A percentile compares a stretch with the other conserved stretches of the same genome.
These are phyloP conservation scores for Drosophila nigrodunni DNA, from an alignment of 1,140 invertebrate genomes.

Conservation along the genomic window DNA sequence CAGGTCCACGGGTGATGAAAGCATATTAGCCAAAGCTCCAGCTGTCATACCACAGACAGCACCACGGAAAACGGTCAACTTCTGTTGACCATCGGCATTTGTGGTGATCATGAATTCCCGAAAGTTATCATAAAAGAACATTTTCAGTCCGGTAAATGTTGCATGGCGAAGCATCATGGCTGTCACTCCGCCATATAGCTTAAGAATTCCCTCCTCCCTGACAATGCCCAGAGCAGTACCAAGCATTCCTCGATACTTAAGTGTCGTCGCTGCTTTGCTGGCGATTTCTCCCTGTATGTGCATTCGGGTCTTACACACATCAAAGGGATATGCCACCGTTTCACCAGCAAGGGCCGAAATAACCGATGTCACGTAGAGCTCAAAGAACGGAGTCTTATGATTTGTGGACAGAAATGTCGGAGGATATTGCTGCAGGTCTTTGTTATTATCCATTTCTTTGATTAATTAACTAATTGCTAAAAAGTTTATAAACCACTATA, in stretches of 20 bases:
- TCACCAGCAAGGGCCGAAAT: conserved; percentile 32
- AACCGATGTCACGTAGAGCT: conserved; percentile 34
- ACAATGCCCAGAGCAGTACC: conserved; percentile 25
- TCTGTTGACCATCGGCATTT: neutral
- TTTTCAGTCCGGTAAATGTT: conserved; percentile 35
- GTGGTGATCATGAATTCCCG: conserved; percentile 16
- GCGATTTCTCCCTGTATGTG: conserved; percentile 48
- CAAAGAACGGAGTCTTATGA: conserved; percentile 24
- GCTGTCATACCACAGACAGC: conserved; percentile 21
- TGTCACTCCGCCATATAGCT: conserved; percentile 41
- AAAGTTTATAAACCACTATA: neutral
- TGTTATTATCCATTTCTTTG: neutral
- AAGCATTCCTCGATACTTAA: conserved; percentile 25
- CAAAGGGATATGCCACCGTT: conserved; percentile 33
- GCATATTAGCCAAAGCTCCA: conserved; percentile 7
- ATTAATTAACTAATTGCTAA: neutral
- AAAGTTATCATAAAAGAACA: conserved; percentile 37
- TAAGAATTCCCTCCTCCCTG: conserved; percentile 23
- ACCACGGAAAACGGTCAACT: conserved; percentile 17
- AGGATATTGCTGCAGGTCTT: neutral
- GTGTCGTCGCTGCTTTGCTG: neutral
- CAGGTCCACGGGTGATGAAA: conserved; percentile 36
- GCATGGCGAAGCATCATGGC: conserved; percentile 38
- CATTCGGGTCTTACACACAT: conserved; percentile 44
- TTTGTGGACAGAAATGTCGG: conserved; percentile 20